Evolutionary conservation across 2,888 invertebrate genomes (phyloP).

Genomic region (Trissolcus japonicus): DNA sequence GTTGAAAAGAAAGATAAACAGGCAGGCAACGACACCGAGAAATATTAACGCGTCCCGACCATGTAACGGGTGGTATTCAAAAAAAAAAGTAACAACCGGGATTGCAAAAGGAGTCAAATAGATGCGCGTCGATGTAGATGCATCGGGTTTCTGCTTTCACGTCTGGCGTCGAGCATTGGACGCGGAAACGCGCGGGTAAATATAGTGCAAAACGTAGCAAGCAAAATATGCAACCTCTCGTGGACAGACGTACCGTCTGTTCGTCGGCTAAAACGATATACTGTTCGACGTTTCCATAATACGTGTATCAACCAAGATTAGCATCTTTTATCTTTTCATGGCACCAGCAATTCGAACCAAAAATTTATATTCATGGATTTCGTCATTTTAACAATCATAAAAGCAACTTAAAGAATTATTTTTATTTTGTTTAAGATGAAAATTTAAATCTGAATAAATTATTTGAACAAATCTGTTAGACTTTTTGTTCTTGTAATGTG

Average conservation of each 20-base stretch:
- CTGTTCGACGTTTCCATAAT: slow-evolving; percentile 15
- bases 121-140: slow-evolving; percentile 51
- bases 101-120: slow-evolving; percentile 49
- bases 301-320: slow-evolving; percentile 1
- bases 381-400: background rate
- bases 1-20: slow-evolving; percentile 52
- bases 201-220: slow-evolving; percentile 62
- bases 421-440: slow-evolving; percentile 18
- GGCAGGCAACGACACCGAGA: slow-evolving; percentile 28
- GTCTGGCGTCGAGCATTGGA: slow-evolving; percentile 59
- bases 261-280: slow-evolving; percentile 30
- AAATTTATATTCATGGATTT: background rate
- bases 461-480: too few species aligned
- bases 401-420: background rate
- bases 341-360: background rate
- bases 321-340: slow-evolving; percentile 8
- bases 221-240: slow-evolving; percentile 37
- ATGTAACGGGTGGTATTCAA: slow-evolving; percentile 35
- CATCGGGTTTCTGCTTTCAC: slow-evolving; percentile 60
- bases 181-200: slow-evolving; percentile 70
- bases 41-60: slow-evolving; percentile 45
- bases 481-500: too few species aligned
- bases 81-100: slow-evolving; percentile 29
- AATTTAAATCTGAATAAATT: slow-evolving; percentile 15
- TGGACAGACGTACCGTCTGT: slow-evolving; percentile 38